Percentiles rank a stretch among this genome's conserved stretches.
These are phyloP conservation scores for Sarcophaga peregrina DNA, from an alignment of 1,140 invertebrate species.

Conservation along the genomic window DNA sequence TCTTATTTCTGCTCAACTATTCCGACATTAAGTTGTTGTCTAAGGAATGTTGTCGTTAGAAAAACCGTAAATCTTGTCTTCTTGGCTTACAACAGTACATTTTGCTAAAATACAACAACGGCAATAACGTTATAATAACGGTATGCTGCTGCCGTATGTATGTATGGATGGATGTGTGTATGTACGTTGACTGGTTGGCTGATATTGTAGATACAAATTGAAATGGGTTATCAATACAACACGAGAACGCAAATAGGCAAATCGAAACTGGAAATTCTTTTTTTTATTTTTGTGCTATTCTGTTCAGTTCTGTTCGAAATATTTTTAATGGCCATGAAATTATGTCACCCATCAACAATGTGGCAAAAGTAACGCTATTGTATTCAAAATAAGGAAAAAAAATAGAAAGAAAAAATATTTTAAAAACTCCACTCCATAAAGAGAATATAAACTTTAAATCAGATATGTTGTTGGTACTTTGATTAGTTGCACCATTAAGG, in stretches of 20 bases:
- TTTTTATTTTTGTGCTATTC: no score
- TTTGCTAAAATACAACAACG: no score
- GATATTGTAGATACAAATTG: background rate
- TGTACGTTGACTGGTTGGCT: background rate
- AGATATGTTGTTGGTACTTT: no score
- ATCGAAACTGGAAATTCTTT: no score
- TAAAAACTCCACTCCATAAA: no score
- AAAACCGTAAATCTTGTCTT: slow-evolving; percentile 19
- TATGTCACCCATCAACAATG: background rate
- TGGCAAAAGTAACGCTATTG: no score
- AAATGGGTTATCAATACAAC: background rate
- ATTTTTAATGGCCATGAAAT: slow-evolving; percentile 3
- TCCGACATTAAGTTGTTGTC: slow-evolving; percentile 24
- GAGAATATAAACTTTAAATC: no score
- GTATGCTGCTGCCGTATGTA: background rate
- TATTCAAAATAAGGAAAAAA: no score
- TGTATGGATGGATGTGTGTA: no score
- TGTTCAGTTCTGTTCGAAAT: no score
- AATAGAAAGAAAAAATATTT: no score
- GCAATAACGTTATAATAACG: background rate
- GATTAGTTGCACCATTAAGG: no score
- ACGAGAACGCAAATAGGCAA: background rate
- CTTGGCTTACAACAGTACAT: background rate
- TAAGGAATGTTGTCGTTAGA: slow-evolving; percentile 24
- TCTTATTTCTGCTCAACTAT: slow-evolving; percentile 10